Evolutionary conservation across 2,888 invertebrate species (phyloP), one percentile per base, ranked within the genome.

Genomic region (Tetanocera ferruginea): DNA sequence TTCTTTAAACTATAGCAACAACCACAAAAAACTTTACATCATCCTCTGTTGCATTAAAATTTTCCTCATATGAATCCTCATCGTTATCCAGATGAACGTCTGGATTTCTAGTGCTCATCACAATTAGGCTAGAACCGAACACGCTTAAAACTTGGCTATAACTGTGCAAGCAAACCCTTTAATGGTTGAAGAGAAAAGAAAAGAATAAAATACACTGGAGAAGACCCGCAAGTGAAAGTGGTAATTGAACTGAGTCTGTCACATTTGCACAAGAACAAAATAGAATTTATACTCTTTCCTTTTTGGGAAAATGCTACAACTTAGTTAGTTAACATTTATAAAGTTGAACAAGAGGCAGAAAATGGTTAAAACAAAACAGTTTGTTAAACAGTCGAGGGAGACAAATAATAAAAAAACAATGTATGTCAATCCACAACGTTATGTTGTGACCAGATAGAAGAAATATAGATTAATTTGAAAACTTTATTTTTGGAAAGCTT

Each of bases 141-240:
- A 19, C 74, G 14, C 34, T 64, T 51, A 66, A 51, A 64, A 74
- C 52, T 66, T 66, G 37, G 49, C 28, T 52, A 31, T 19, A 64
- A 74, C 74, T 74, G 52, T 14, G 11, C 4, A n/a, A 3, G 23
- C 23, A 5, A 64, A 31, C 60, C 73, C 60, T 17, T 73, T 73
- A 11, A 34, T 25, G 3, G 17, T 49, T 49, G 60, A 23, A 43
- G 34, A 3, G 64, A 14, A 25, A n/a, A 31, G 28, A 1, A 28
- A 25, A 28, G 5, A 5, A 1, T 8, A 60, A 25, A 17, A 28
- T 60, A 28, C 1, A 28, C 17, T 28, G 11, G 28, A 9, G 74
- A 74, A 74, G 66, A 74, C 74, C 74, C 31, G 25, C 74, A 74
- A 74, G 64, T 74, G 74, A 64, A 71, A 71, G 55, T 31, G 71